Percentiles rank a stretch among this genome's conserved stretches.
These are phyloP conservation scores for Drosophila stalkeri DNA, from an alignment of 2,888 invertebrate species.

Conservation along the genomic window DNA sequence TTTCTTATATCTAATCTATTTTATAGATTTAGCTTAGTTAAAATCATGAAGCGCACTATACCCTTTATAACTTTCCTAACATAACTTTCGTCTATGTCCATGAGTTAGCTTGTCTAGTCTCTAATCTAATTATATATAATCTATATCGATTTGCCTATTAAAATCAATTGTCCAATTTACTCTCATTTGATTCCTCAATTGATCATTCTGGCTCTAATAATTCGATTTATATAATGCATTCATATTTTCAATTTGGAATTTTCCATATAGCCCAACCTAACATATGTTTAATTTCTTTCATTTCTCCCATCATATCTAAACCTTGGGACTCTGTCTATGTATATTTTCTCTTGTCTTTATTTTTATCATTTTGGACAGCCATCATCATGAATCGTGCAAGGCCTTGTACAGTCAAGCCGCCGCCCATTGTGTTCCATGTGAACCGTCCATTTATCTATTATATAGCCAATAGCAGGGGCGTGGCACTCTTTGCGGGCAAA, in stretches of 20 bases:
- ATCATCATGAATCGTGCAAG: conserved; percentile 6
- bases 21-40: background rate
- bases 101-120: too few relatives aligned
- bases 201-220: too few relatives aligned
- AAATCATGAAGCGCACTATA: background rate
- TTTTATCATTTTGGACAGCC: conserved; percentile 19
- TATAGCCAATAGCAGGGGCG: conserved; percentile 31
- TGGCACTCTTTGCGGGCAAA: conserved; percentile 47
- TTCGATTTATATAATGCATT: background rate
- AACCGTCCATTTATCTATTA: conserved; percentile 53
- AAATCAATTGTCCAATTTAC: too few relatives aligned
- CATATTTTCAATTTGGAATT: too few relatives aligned
- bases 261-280: too few relatives aligned
- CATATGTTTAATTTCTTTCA: background rate
- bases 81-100: too few relatives aligned
- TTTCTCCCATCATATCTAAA: background rate
- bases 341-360: background rate
- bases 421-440: conserved; percentile 44
- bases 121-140: too few relatives aligned
- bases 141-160: too few relatives aligned
- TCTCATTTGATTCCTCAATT: background rate
- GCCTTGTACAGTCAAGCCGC: conserved; percentile 18
- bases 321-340: background rate
- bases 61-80: background rate
- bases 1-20: background rate